Conservation (phyloP, 2,888 invertebrate species). For the Drosophila rellima region DNA sequence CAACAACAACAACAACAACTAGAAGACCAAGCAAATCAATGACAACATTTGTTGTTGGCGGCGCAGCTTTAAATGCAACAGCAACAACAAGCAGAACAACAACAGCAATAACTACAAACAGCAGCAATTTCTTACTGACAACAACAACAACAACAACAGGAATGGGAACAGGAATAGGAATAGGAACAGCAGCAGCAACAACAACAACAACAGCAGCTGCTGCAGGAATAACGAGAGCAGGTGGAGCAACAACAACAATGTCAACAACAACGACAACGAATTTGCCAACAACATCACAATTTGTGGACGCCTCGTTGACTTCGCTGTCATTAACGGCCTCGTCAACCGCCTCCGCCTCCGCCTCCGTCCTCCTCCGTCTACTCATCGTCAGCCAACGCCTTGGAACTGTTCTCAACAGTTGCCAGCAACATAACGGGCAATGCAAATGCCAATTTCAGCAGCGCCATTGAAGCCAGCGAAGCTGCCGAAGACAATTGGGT, state of each 20-base stretch:
- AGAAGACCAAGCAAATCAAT: conserved; percentile 66
- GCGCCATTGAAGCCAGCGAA: conserved; percentile 30
- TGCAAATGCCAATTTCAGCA: conserved; percentile 58
- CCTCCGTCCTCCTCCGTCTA: conserved; percentile 19
- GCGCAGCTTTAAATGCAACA: conserved; percentile 53
- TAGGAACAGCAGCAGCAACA: conserved; percentile 28
- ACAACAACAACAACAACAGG: conserved; percentile 41
- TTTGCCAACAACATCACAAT: conserved; percentile 62
- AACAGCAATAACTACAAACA: conserved; percentile 32
- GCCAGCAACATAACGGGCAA: conserved; percentile 59
- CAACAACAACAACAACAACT: conserved; percentile 32
- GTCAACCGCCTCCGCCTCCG: conserved; percentile 36
- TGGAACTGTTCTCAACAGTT: conserved; percentile 62
- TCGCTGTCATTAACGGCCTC: conserved; percentile 70
- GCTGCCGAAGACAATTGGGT: conserved; percentile 86
- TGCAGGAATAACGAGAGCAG: conserved; percentile 19
- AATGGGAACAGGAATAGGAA: conserved; percentile 16
- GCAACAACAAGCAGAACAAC: conserved; percentile 41
- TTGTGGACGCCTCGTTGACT: conserved; percentile 78
- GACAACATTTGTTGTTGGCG: conserved; percentile 65
- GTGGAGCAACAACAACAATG: conserved; percentile 17
- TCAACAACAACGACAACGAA: conserved; percentile 40
- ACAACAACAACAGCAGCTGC: conserved; percentile 24
- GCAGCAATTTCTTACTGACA: conserved; percentile 25
- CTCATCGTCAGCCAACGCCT: conserved; percentile 44